A percentile compares a stretch with the other conserved stretches of the same genome.
Evolutionary conservation across 1,140 invertebrate species (phyloP).

Genomic region (Gerris buenoi): DNA sequence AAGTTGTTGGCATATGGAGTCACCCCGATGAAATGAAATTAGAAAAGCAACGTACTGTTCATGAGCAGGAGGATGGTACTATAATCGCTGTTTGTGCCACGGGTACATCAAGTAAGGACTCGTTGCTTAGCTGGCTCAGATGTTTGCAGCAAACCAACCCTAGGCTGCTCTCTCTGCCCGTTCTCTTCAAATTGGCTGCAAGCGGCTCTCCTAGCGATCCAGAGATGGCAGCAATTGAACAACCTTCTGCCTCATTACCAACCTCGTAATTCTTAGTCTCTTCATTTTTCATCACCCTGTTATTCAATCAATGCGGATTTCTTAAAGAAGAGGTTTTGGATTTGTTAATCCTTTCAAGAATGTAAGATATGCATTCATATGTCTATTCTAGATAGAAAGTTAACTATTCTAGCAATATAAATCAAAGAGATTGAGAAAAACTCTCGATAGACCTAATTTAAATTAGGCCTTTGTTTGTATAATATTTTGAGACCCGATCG

Average conservation of each 20-base stretch:
- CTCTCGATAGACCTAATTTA: no score
- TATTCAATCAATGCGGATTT: no score
- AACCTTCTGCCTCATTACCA: background rate
- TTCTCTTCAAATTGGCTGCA: conserved; percentile 14
- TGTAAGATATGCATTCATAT: no score
- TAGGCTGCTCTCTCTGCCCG: conserved; percentile 32
- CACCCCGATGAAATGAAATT: background rate
- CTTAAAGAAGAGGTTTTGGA: no score
- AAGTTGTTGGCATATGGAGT: background rate
- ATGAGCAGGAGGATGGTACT: conserved; percentile 87
- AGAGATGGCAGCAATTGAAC: background rate
- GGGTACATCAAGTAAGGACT: conserved; percentile 78
- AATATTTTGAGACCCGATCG: no score
- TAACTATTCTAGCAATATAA: no score
- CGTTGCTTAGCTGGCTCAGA: conserved; percentile 81
- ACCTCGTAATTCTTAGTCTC: no score
- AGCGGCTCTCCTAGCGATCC: background rate
- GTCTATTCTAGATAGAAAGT: no score
- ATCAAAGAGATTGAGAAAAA: no score
- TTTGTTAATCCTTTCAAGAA: no score
- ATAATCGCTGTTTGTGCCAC: conserved; percentile 75
- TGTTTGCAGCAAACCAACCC: conserved; percentile 68
- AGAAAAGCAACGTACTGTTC: conserved; percentile 41
- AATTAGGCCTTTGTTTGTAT: no score
- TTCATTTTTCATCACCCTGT: no score